These are phyloP conservation scores for Aldabrachelys gigantea DNA, from an alignment of 2,113 vertebrate species.

Conservation along the genomic window DNA sequence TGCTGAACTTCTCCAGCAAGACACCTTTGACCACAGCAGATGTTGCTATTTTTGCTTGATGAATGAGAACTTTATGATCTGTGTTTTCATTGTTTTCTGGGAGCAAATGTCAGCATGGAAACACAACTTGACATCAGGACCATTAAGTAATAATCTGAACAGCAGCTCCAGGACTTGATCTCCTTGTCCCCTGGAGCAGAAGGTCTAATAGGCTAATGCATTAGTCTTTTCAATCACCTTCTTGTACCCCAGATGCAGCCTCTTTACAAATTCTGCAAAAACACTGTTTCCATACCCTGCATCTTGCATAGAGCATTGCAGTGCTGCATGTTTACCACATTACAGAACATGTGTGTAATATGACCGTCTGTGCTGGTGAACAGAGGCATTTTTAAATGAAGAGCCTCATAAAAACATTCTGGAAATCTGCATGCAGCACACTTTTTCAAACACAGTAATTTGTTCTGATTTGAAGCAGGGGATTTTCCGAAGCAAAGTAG, in stretches of 20 bases:
- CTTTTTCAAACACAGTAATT: slow-evolving; percentile 20
- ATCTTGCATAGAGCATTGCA: neutral
- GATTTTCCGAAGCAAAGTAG: neutral
- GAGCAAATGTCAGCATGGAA: slow-evolving; percentile 56
- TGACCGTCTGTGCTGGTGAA: neutral
- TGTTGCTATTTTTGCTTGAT: slow-evolving; percentile 31
- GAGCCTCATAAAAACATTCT: slow-evolving; percentile 13
- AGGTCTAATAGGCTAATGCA: slow-evolving; percentile 4
- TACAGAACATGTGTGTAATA: neutral
- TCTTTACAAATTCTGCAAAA: neutral
- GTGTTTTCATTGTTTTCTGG: slow-evolving; percentile 37
- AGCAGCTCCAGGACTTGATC: slow-evolving; percentile 21
- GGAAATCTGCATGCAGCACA: neutral
- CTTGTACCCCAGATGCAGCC: neutral
- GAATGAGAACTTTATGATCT: slow-evolving; percentile 3
- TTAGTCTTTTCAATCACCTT: slow-evolving; percentile 31
- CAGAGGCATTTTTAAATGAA: neutral
- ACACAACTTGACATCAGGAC: slow-evolving; percentile 4
- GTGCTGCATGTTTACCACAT: neutral
- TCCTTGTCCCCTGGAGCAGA: neutral
- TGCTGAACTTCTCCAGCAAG: slow-evolving; percentile 1
- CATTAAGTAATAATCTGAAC: slow-evolving; percentile 8
- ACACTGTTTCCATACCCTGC: accelerated
- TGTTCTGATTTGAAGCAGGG: slow-evolving; percentile 19
- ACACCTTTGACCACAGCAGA: slow-evolving; percentile 64